Evolutionary conservation across 1,140 invertebrate species (phyloP).

Genomic region (Procambarus clarkii): DNA sequence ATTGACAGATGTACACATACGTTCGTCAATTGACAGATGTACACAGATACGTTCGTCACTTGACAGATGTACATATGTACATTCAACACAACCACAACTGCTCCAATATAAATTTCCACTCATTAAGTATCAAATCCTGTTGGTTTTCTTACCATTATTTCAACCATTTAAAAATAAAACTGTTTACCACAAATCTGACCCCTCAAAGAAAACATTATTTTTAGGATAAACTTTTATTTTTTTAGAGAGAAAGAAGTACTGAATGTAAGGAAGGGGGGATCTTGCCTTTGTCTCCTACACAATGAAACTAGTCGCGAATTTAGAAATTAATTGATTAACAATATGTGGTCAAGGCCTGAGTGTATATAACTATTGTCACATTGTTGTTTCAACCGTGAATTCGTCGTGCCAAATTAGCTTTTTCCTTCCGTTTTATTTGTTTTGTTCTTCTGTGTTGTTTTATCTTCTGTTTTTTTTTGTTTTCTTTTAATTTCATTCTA

Average conservation of each 20-base stretch:
- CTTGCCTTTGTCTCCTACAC: too few relatives aligned
- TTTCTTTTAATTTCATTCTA: not conserved
- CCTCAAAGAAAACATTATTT: too few relatives aligned
- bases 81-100: not conserved
- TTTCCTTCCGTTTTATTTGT: not conserved
- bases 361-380: not conserved
- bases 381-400: slow-evolving; percentile 41
- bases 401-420: slow-evolving; percentile 38
- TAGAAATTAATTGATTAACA: not conserved
- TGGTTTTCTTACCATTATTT: too few relatives aligned
- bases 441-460: not conserved
- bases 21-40: not conserved
- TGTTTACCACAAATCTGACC: too few relatives aligned
- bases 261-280: too few relatives aligned
- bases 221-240: too few relatives aligned
- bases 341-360: not conserved
- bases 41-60: too few relatives aligned
- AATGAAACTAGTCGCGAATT: not conserved
- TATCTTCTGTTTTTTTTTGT: not conserved
- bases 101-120: too few relatives aligned
- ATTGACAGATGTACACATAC: not conserved
- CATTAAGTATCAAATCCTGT: too few relatives aligned
- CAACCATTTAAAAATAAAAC: too few relatives aligned
- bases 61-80: not conserved
- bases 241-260: too few relatives aligned